Evolutionary conservation across 2,888 invertebrate species (phyloP).

Genomic region (Polydrusus cervinus): DNA sequence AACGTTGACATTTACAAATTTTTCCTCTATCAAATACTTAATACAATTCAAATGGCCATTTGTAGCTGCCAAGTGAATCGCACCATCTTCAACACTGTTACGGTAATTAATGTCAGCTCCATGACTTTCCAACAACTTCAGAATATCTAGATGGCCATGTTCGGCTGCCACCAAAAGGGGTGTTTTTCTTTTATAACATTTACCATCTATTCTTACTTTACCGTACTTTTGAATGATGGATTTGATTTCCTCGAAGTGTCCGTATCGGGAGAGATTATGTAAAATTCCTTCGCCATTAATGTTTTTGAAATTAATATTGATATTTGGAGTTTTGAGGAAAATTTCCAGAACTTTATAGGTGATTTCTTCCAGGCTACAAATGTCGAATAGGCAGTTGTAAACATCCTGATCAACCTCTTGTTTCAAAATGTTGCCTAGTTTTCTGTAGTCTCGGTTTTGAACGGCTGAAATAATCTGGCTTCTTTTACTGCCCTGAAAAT

Average conservation of each 20-base stretch:
- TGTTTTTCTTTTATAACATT: conserved; percentile 16
- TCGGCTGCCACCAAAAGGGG: conserved; percentile 5
- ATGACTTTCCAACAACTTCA: neutral
- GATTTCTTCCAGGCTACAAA: neutral
- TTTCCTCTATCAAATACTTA: conserved; percentile 12
- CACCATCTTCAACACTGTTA: neutral
- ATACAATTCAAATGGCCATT: neutral
- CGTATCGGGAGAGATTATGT: neutral
- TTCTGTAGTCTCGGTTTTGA: neutral
- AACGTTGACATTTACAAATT: neutral
- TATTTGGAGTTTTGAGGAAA: neutral
- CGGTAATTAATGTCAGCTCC: conserved; percentile 1
- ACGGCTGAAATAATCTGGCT: neutral
- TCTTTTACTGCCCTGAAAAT: neutral
- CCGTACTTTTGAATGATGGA: neutral
- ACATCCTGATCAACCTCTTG: neutral
- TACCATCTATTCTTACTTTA: neutral
- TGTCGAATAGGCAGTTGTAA: neutral
- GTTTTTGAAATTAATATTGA: neutral
- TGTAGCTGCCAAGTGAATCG: conserved; percentile 8
- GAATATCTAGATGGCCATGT: neutral
- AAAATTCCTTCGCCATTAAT: conserved; percentile 2
- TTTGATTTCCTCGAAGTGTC: neutral
- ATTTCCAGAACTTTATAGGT: neutral
- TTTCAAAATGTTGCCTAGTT: neutral